Evolutionary conservation across 1,140 invertebrate genomes (phyloP).

Genomic region (Diplogasteroides magnus): DNA sequence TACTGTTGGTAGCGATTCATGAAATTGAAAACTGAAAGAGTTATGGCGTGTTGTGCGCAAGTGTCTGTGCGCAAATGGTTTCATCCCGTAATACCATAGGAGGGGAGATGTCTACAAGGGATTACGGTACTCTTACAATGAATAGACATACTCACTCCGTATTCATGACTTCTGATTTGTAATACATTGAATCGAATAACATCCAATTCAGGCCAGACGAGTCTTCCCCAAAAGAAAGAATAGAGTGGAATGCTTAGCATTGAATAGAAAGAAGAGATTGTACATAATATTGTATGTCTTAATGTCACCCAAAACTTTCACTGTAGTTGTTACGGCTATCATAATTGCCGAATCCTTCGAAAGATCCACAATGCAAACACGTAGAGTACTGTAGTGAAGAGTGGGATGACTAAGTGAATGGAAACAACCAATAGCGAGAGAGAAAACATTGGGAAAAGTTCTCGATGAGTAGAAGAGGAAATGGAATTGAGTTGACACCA

Average conservation of each 20-base stretch:
- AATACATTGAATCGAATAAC: conserved; percentile 92
- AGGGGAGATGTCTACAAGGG: conserved; percentile 74
- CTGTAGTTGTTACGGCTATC: conserved; percentile 64
- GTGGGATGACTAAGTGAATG: too few relatives aligned
- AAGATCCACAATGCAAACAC: conserved; percentile 74
- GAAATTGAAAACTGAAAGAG: too few relatives aligned
- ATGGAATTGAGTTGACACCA: conserved; percentile 89
- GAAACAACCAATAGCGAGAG: conserved; percentile 74
- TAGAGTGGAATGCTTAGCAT: conserved; percentile 74
- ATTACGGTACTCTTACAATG: not conserved
- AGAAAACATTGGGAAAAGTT: conserved; percentile 91
- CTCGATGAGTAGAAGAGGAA: conserved; percentile 93
- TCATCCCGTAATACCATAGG: conserved; percentile 97
- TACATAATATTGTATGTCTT: too few relatives aligned
- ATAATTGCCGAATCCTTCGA: conserved; percentile 58
- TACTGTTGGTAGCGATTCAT: too few relatives aligned
- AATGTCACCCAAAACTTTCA: conserved; percentile 51
- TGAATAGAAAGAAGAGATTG: conserved; percentile 62
- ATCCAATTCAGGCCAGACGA: conserved; percentile 93
- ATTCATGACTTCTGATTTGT: conserved; percentile 87
- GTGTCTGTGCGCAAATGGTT: too few relatives aligned
- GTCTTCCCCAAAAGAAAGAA: conserved; percentile 83
- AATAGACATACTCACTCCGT: conserved; percentile 71
- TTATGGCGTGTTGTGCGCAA: too few relatives aligned
- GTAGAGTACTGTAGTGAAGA: conserved; percentile 71